Percentiles rank a stretch among this genome's conserved stretches.
phyloP scores from a whole-genome alignment of 2,113 vertebrate genomes.

The Phaethornis superciliosus region DNA sequence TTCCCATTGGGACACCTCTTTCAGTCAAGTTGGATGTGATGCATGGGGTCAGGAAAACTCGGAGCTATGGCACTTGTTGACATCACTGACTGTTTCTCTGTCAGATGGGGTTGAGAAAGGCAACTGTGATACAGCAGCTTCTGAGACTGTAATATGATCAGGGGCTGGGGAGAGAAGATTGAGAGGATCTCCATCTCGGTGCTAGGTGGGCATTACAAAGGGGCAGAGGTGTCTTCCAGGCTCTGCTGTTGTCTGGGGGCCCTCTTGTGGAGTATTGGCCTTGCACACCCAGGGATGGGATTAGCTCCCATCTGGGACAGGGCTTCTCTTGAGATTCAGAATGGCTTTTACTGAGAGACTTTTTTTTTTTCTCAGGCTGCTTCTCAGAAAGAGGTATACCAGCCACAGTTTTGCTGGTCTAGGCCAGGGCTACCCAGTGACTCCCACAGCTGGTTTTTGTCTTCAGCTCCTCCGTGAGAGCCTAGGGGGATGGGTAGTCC shows the following conservation, averaged over 20 bases:
- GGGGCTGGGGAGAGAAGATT: neutral
- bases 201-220: fast-evolving
- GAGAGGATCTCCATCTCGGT: fast-evolving
- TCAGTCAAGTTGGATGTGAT: neutral
- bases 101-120: neutral
- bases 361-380: neutral
- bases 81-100: neutral
- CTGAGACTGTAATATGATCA: neutral
- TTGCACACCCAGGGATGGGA: neutral
- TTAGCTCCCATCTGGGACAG: neutral
- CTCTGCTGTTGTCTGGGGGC: neutral
- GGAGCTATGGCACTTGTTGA: neutral
- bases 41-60: neutral
- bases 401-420: neutral
- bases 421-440: neutral
- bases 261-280: neutral
- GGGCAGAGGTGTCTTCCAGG: neutral
- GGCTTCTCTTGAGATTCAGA: neutral
- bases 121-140: neutral
- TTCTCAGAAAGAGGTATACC: neutral
- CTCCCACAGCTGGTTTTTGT: neutral
- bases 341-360: neutral
- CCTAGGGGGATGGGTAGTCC: too few relatives aligned
- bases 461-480: neutral
- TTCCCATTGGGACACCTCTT: fast-evolving